phyloP scores from a whole-genome alignment of 2,113 vertebrate species.

The Casuarius casuarius region DNA sequence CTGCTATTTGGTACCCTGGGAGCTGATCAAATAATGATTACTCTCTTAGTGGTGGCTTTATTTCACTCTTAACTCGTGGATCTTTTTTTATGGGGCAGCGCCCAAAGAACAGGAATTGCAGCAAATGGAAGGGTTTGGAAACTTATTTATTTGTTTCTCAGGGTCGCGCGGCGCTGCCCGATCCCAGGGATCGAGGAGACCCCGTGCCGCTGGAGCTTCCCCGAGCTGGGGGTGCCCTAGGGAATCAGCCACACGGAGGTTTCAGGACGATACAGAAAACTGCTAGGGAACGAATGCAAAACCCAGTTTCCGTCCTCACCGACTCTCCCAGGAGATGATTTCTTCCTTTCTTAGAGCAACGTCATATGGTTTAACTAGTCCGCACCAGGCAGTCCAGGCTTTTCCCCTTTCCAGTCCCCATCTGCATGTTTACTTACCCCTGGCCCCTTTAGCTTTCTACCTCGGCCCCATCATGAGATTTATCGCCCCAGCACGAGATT shows the following conservation, averaged over 20 bases:
- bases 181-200: background rate
- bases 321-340: background rate
- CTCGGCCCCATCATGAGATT: background rate
- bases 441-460: background rate
- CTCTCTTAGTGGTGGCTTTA: constrained; percentile 33
- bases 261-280: background rate
- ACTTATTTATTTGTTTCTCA: background rate
- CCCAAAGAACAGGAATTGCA: constrained; percentile 9
- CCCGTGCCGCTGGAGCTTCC: no score
- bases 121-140: background rate
- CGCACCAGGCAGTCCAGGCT: background rate
- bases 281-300: background rate
- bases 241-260: background rate
- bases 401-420: background rate
- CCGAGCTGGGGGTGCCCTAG: background rate
- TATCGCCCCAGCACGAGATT: background rate
- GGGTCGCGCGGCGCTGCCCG: background rate
- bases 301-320: background rate
- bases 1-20: constrained; percentile 52
- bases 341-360: background rate
- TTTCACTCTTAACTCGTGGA: constrained; percentile 15
- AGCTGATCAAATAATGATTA: constrained; percentile 54
- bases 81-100: background rate
- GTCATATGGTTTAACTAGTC: background rate
- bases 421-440: background rate